Evolutionary conservation across 2,113 vertebrate species (phyloP).

Genomic region (Apaloderma vittatum): DNA sequence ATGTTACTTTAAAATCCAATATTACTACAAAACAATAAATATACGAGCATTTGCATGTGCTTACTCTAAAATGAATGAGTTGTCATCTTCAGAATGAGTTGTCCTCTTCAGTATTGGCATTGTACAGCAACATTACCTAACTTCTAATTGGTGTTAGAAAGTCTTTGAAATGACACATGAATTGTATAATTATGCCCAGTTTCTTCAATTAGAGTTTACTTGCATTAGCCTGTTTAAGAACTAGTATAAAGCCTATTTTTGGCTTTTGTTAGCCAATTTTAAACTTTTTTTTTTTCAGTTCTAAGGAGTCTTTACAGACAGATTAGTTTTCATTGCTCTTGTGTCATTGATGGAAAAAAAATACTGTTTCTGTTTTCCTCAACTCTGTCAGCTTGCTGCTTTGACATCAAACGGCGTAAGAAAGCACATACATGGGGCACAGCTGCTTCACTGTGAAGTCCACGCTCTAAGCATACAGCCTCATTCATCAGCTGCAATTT

Average conservation of each 20-base stretch:
- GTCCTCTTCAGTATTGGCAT: neutral
- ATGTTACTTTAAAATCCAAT: neutral
- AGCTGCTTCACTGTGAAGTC: neutral
- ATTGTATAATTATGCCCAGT: neutral
- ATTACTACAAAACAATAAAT: neutral
- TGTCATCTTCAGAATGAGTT: neutral
- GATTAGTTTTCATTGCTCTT: neutral
- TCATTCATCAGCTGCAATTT: neutral
- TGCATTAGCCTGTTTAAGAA: neutral
- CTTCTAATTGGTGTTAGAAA: neutral
- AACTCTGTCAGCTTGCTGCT: neutral
- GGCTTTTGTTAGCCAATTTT: neutral
- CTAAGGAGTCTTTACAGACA: neutral
- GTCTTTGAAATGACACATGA: neutral
- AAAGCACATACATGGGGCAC: rapidly evolving
- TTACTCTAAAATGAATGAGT: neutral
- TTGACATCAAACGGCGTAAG: neutral
- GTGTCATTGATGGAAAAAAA: neutral
- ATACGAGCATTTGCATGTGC: neutral
- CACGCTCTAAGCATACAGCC: neutral
- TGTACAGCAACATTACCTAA: neutral
- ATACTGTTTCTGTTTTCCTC: neutral
- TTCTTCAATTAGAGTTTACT: neutral
- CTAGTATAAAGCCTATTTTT: neutral
- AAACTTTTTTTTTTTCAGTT: neutral